Conservation (phyloP, 2,797 vertebrate species). For the Megalops cyprinoides region DNA sequence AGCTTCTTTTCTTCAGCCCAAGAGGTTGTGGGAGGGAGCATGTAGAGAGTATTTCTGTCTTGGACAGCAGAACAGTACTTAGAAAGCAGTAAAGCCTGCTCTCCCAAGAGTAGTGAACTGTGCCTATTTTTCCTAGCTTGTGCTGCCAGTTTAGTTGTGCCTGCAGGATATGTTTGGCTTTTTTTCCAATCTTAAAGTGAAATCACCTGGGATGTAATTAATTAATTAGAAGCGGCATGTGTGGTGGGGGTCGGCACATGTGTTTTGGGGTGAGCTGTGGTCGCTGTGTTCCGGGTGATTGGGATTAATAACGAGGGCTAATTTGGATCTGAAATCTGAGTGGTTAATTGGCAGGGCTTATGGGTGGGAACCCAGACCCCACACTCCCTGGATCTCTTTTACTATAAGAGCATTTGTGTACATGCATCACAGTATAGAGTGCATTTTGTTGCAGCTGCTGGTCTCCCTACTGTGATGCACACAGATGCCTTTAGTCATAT, state of each 20-base stretch:
- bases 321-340: constrained; percentile 74
- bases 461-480: neutral
- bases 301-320: constrained; percentile 78
- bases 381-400: constrained; percentile 46
- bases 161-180: constrained; percentile 60
- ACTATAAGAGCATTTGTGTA: constrained; percentile 68
- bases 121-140: constrained; percentile 51
- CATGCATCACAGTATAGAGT: neutral
- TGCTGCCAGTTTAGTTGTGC: constrained; percentile 69
- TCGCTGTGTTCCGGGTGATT: constrained; percentile 77
- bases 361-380: constrained; percentile 51
- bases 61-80: constrained; percentile 59
- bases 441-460: neutral
- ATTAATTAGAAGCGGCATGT: constrained; percentile 76
- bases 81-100: constrained; percentile 57
- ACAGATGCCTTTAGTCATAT: neutral
- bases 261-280: constrained; percentile 67
- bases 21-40: neutral
- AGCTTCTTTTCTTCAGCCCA: neutral
- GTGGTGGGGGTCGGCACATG: constrained; percentile 58
- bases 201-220: constrained; percentile 82
- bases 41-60: constrained; percentile 55
- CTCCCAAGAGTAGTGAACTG: constrained; percentile 59
- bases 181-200: constrained; percentile 71
- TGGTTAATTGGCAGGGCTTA: constrained; percentile 64